Percentiles rank a stretch among this genome's conserved stretches.
Evolutionary conservation across 2,797 vertebrate genomes (phyloP).

Genomic region (Lophotriccus pileatus): DNA sequence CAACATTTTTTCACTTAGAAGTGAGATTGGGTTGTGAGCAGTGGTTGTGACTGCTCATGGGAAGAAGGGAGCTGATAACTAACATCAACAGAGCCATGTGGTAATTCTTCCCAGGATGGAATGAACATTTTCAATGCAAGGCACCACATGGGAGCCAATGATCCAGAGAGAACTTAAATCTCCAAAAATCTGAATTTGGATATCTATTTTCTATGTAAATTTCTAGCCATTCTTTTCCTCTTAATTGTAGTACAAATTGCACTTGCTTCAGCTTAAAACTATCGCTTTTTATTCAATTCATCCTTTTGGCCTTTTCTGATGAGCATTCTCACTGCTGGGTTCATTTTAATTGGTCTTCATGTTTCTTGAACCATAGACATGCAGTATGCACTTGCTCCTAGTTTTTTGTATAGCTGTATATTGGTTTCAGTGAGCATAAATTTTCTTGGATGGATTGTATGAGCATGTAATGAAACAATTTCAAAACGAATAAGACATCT

Average conservation of each 20-base stretch:
- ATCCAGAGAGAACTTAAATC: not conserved
- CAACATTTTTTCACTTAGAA: not conserved
- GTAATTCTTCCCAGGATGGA: not conserved
- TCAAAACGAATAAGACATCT: not conserved
- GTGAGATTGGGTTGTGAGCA: accelerated
- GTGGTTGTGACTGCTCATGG: not conserved
- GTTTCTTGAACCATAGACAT: not conserved
- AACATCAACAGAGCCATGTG: not conserved
- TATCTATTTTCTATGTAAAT: not conserved
- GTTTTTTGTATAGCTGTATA: not conserved
- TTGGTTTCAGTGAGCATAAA: not conserved
- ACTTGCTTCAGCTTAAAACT: not conserved
- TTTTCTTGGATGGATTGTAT: not conserved
- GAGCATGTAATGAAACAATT: not conserved
- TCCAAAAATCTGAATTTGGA: not conserved
- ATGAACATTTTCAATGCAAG: not conserved
- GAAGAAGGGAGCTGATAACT: not conserved
- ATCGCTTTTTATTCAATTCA: not conserved
- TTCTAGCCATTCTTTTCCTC: not conserved
- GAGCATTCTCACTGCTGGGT: not conserved
- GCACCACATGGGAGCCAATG: not conserved
- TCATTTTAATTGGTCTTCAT: not conserved
- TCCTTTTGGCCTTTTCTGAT: not conserved
- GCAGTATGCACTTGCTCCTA: not conserved
- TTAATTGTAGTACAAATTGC: not conserved